phyloP scores from a whole-genome alignment of 2,888 invertebrate genomes.

The Drosophila tripunctata region DNA sequence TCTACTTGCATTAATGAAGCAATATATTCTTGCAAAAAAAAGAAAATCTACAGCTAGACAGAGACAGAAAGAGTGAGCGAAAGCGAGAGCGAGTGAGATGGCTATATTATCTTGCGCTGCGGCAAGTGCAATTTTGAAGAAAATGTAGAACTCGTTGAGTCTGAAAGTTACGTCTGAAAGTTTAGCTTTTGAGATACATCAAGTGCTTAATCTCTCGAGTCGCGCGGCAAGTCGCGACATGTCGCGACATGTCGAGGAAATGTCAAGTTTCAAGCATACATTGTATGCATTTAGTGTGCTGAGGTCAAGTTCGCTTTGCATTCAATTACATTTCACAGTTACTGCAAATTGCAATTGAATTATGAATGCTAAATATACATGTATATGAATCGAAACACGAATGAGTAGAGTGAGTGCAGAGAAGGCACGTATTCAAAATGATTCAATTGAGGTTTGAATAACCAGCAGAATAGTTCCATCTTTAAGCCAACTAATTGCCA shows the following conservation, averaged over 20 bases:
- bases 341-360: constrained; percentile 13
- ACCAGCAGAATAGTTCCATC: too few relatives aligned
- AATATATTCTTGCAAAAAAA: constrained; percentile 31
- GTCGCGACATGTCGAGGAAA: neutral
- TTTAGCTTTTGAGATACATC: constrained; percentile 5
- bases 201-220: constrained; percentile 12
- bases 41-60: constrained; percentile 3
- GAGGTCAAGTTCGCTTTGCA: constrained; percentile 43
- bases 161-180: constrained; percentile 11
- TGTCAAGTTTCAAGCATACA: constrained; percentile 6
- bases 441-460: neutral
- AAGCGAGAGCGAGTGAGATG: neutral
- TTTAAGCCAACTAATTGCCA: too few relatives aligned
- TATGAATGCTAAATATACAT: neutral
- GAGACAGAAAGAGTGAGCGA: neutral
- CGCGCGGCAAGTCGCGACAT: neutral
- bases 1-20: constrained; percentile 61
- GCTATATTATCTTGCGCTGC: constrained; percentile 9
- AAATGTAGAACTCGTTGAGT: constrained; percentile 19
- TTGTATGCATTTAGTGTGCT: constrained; percentile 1
- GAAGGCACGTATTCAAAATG: neutral
- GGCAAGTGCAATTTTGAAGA: constrained; percentile 26
- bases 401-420: neutral
- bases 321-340: constrained; percentile 28
- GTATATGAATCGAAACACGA: neutral